Base-by-base conservation (phyloP, 53 echinoderm and acorn worm species). In the Arbacia lixula region DNA sequence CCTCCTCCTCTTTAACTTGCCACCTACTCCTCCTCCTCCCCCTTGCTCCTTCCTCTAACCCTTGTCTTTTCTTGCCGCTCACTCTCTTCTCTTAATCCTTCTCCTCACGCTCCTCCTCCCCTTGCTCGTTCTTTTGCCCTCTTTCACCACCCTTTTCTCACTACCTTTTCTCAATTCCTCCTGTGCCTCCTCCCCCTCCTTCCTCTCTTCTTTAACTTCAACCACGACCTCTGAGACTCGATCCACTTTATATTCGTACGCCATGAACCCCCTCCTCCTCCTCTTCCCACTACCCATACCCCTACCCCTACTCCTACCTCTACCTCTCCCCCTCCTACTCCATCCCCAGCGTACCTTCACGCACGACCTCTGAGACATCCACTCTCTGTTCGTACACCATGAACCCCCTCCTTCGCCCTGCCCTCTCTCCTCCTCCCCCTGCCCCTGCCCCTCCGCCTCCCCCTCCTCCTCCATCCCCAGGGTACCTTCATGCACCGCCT, bases 401-500 rank as follows among this genome's bases (percentile, higher is more conserved):
- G 63, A 60, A 87, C 8, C 60, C 33, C 29, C 37, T 66, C 1
- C 66, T 66, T 31, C 66, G 19, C 19, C 60, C 3, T 1, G n/a
- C 33, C 29, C 66, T 36, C 29, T 35, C 33, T 31, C 36, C 8
- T 31, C 66, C 8, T 31, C 66, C 8, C 2, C 1, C 66, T 36
- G 20, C 37, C 8, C 29, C 66, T 65, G 32, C 68, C 38, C 36
- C 68, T 68, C 36, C 42, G 3, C 5, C 68, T 39, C 5, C 68
- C 38, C 16, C 40, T 39, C 5, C 68, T 41, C 12, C 42, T 46
- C 58, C 14, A 37, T 66, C 31, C 24, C 22, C 24, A 10, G 35
- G 32, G 0, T 76, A 91, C 91, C 91, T 83, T 87, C 76, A 58
- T 88, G 84, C n/a, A 91, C 91, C 38, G 88, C 91, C 17, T 87